Conservation (phyloP, 2,888 invertebrate species). For the Ceriagrion tenellum region DNA sequence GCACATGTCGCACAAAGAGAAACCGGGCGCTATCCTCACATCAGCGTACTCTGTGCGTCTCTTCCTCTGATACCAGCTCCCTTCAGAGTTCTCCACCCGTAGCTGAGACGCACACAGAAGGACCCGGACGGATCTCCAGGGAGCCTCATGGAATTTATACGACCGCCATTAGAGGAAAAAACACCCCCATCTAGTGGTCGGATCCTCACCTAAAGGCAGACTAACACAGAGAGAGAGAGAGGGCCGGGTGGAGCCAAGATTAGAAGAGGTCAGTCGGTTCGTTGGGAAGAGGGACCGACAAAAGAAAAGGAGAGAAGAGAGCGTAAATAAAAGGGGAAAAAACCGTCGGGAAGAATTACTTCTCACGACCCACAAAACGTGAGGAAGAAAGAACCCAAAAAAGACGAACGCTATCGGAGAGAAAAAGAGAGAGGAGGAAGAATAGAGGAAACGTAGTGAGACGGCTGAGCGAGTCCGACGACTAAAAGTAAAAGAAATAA, state of each 20-base stretch:
- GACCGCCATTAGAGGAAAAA: background rate
- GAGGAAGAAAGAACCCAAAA: background rate
- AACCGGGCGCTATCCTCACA: too few relatives aligned
- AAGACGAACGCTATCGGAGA: background rate
- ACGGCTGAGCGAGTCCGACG: background rate
- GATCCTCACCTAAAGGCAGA: background rate
- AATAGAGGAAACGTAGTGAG: background rate
- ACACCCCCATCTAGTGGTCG: background rate
- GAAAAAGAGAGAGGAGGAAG: background rate
- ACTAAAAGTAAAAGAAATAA: background rate
- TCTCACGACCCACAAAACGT: background rate
- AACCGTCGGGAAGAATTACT: background rate
- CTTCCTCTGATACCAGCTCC: too few relatives aligned
- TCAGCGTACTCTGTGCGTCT: too few relatives aligned
- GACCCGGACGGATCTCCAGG: background rate
- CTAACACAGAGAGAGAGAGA: background rate
- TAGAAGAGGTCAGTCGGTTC: slow-evolving; percentile 1
- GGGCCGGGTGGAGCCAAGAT: background rate
- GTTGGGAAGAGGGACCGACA: background rate
- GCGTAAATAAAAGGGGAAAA: background rate
- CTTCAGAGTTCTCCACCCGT: background rate
- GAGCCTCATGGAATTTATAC: background rate
- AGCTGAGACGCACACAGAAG: background rate
- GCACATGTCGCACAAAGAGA: too few relatives aligned
- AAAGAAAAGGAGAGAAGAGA: background rate